Conservation (phyloP, 2,797 vertebrate genomes). For the Megaceryle alcyon region DNA sequence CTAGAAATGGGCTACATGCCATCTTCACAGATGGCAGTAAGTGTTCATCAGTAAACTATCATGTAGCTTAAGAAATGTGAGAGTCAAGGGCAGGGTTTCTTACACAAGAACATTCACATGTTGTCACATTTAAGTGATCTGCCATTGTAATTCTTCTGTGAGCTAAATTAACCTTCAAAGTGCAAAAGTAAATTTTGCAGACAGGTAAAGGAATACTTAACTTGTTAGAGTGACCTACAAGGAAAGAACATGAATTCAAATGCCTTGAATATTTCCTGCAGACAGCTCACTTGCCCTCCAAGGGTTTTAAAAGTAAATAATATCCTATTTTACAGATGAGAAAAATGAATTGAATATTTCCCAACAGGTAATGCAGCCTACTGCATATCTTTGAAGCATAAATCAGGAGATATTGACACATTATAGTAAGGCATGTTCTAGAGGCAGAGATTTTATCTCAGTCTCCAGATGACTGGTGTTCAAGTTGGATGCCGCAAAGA, state of each 20-base stretch:
- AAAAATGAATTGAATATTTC: background rate
- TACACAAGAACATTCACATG: background rate
- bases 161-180: conserved; percentile 3
- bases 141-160: background rate
- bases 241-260: background rate
- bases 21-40: conserved; percentile 17
- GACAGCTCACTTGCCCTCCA: background rate
- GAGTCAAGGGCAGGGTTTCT: background rate
- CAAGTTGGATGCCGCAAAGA: background rate
- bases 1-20: conserved; percentile 4
- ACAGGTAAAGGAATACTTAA: background rate
- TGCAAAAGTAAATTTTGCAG: background rate
- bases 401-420: background rate
- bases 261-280: background rate
- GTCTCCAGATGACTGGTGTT: background rate
- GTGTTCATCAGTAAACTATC: background rate
- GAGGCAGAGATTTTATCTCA: background rate
- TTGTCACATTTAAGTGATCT: background rate
- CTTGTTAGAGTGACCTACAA: background rate
- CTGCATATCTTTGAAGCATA: background rate
- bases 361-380: background rate
- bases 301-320: background rate
- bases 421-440: background rate
- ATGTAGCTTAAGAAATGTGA: background rate
- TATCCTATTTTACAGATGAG: background rate